Evolutionary conservation across 2,888 invertebrate genomes (phyloP).

Genomic region (Agriopis leucophaearia): DNA sequence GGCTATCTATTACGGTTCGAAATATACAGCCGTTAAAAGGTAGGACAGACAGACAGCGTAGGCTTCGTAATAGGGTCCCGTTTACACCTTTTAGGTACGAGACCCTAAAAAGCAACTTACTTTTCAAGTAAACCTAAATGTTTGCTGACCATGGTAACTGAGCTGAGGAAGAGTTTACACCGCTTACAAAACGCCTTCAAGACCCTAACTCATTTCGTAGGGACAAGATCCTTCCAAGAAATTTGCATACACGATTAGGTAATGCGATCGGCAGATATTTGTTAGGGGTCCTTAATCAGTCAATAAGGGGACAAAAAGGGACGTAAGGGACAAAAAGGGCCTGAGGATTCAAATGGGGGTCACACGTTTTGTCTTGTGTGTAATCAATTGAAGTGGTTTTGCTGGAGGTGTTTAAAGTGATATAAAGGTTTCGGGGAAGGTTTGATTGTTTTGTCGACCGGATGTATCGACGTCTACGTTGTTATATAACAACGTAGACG

Average conservation of each 20-base stretch:
- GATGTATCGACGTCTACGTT: not conserved
- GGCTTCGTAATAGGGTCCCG: too few relatives aligned
- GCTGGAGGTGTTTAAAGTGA: constrained; percentile 17
- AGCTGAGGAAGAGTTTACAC: not conserved
- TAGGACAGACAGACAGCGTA: too few relatives aligned
- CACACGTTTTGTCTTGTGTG: constrained; percentile 20
- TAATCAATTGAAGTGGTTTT: constrained; percentile 23
- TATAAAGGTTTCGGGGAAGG: not conserved
- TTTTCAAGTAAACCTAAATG: not conserved
- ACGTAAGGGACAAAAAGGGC: constrained; percentile 7
- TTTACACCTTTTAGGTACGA: too few relatives aligned
- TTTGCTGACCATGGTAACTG: not conserved
- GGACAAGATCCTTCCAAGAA: constrained; percentile 21
- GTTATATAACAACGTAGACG: too few relatives aligned
- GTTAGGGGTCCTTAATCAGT: constrained; percentile 24
- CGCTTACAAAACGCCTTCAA: constrained; percentile 8
- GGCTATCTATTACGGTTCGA: too few relatives aligned
- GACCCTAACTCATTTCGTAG: not conserved
- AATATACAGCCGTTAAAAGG: too few relatives aligned
- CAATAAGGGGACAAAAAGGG: constrained; percentile 21
- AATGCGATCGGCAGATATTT: constrained; percentile 29
- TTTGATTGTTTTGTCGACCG: not conserved
- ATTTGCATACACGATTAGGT: constrained; percentile 37
- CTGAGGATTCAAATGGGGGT: constrained; percentile 11
- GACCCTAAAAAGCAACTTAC: too few relatives aligned